Evolutionary conservation across 2,797 vertebrate genomes (phyloP).

Genomic region (Odontamblyopus rebecca): DNA sequence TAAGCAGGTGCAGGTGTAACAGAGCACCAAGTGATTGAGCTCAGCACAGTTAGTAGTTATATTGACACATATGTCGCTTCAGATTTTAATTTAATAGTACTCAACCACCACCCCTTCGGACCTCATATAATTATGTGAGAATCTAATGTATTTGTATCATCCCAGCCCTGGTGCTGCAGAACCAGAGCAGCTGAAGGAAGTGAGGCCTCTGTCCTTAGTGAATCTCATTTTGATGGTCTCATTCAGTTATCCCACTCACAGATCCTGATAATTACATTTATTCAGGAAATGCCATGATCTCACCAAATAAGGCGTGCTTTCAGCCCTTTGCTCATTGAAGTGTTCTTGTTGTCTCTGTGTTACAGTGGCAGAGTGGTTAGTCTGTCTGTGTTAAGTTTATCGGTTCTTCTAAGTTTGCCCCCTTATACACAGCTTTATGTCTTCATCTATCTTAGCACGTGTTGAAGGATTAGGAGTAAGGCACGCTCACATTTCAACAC

Average conservation of each 20-base stretch:
- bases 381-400: background rate
- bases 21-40: background rate
- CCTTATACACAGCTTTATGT: constrained; percentile 20
- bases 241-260: constrained; percentile 6
- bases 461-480: constrained; percentile 70
- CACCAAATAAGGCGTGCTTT: background rate
- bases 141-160: background rate
- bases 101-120: background rate
- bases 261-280: constrained; percentile 6
- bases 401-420: constrained; percentile 23
- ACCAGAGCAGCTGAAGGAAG: constrained; percentile 29
- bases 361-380: background rate
- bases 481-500: constrained; percentile 51
- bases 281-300: background rate
- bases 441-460: constrained; percentile 43
- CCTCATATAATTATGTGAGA: background rate
- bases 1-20: background rate
- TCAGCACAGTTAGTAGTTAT: background rate
- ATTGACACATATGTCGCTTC: background rate
- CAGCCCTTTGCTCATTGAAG: background rate
- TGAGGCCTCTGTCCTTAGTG: constrained; percentile 15
- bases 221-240: constrained; percentile 41
- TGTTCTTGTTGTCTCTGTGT: background rate
- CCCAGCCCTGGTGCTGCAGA: background rate
- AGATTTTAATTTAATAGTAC: background rate